phyloP scores from a whole-genome alignment of 2,888 invertebrate species.

The Cecidostiba fungosa region DNA sequence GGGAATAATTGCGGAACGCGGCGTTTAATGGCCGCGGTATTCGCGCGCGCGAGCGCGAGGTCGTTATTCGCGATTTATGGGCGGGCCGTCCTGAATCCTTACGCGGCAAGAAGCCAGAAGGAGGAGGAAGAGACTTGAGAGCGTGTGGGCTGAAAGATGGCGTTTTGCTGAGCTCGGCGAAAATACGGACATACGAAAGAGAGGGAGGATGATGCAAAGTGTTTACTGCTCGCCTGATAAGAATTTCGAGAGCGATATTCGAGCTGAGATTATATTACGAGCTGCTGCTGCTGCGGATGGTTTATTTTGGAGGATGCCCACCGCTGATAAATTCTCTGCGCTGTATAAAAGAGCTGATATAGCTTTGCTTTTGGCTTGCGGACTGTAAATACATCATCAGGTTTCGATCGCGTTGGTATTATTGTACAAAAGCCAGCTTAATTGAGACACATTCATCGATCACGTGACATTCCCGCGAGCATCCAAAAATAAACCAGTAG shows the following conservation, averaged over 20 bases:
- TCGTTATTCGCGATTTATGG: slow-evolving; percentile 67
- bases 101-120: slow-evolving; percentile 45
- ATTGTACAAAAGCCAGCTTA: no score
- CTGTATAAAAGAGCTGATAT: no score
- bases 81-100: slow-evolving; percentile 64
- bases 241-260: background rate
- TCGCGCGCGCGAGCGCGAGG: slow-evolving; percentile 58
- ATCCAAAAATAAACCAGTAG: background rate
- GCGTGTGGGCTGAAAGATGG: slow-evolving; percentile 1
- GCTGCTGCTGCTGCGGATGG: background rate
- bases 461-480: background rate
- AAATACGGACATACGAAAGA: background rate
- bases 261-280: no score
- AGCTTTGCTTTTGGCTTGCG: no score
- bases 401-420: no score
- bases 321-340: no score
- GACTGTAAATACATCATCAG: background rate
- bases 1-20: slow-evolving; percentile 55
- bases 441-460: no score
- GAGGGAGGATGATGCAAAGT: background rate
- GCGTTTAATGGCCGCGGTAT: slow-evolving; percentile 64
- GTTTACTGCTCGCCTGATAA: slow-evolving; percentile 1
- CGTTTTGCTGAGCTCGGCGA: background rate
- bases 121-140: background rate
- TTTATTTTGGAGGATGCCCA: no score